Evolutionary conservation across 2,797 vertebrate species (phyloP), one percentile per base, ranked within the genome.

Genomic region (Chloroceryle inda): DNA sequence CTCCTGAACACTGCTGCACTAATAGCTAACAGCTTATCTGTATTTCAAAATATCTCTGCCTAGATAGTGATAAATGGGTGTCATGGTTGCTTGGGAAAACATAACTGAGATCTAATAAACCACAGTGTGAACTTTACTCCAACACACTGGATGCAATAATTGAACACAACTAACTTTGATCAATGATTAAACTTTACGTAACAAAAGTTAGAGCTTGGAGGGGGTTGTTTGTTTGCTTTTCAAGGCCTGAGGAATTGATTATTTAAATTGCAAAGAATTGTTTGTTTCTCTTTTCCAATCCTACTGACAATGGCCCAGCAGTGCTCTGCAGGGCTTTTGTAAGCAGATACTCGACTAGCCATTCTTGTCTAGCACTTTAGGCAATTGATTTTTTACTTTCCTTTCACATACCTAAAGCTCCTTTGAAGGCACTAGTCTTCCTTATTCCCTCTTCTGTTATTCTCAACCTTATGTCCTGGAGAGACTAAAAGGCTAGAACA

Each of bases 141-240:
- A 96, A 73, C 91, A 40, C 44, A 35, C 10, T 20, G 47, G 82
- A 97, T 96, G 95, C 94, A 97, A 96, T 85, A 53, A 96, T 72
- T 90, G 78, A 76, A 76, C 9, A 1, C 17, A 23, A 23, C 45
- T 79, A 61, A 79, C 42, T 95, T 89, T 97, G 97, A 98, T 98
- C 97, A 97, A 95, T 98, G 97, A 98, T 98, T 98, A 97, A 98
- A 98, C 97, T 97, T 95, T 97, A 97, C 95, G 96, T 97, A 96
- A 97, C 95, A 98, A 97, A 97, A 94, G 4, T 50, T 56, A 66
- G 52, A 66, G 38, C 21, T 58, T 62, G 29, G 38, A 21, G 2
- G 29, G 33, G 17, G 80, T 81, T 86, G 97, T 97, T 98, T 98
- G 78, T 96, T 98, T 89, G 91, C 42, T 88, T 89, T 74, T 72